phyloP scores from a whole-genome alignment of 2,888 invertebrate species.

The Acrobasis consociella region DNA sequence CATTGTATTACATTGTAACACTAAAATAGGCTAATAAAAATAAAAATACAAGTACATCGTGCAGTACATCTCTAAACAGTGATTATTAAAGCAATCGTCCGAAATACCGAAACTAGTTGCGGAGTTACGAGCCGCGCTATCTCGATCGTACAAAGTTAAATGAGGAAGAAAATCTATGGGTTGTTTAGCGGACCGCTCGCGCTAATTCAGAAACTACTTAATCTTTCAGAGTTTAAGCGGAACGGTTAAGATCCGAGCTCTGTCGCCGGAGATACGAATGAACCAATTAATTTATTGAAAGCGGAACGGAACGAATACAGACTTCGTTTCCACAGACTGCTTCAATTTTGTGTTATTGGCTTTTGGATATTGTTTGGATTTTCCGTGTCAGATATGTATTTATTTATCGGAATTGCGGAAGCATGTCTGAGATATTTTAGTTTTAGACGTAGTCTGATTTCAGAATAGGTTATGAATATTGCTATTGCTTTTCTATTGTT shows the following conservation, averaged over 20 bases:
- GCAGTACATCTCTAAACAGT: no score
- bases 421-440: no score
- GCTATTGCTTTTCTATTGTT: no score
- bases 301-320: slow-evolving; percentile 36
- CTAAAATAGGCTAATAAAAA: no score
- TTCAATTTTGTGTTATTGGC: slow-evolving; percentile 15
- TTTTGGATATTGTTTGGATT: slow-evolving; percentile 9
- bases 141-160: slow-evolving; percentile 62
- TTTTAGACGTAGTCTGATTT: no score
- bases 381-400: background rate
- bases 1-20: no score
- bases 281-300: slow-evolving; percentile 46
- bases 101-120: background rate
- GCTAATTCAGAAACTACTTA: slow-evolving; percentile 67
- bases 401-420: no score
- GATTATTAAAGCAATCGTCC: no score
- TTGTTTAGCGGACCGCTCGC: slow-evolving; percentile 57
- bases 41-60: no score
- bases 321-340: slow-evolving; percentile 24
- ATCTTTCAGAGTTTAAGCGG: slow-evolving; percentile 54
- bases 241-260: slow-evolving; percentile 40
- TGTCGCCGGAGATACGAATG: slow-evolving; percentile 29
- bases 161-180: slow-evolving; percentile 69
- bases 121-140: slow-evolving; percentile 43
- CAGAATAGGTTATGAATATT: no score